Conservation (phyloP, 2,797 vertebrate genomes). For the Notamacropus eugenii region DNA sequence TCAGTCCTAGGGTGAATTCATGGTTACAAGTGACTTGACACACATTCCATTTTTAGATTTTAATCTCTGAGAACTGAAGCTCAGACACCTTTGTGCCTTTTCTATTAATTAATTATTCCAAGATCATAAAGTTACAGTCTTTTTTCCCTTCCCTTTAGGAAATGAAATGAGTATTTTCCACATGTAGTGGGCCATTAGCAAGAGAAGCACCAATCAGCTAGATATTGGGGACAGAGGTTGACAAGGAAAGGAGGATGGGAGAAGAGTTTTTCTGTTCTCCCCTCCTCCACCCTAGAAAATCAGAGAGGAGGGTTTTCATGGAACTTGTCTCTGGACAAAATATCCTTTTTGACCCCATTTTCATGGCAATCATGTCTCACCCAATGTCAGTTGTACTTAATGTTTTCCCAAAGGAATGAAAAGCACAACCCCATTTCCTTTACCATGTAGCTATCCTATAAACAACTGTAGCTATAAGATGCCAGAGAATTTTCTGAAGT, state of each 20-base stretch:
- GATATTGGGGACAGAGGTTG: neutral
- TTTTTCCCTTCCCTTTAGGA: slow-evolving; percentile 15
- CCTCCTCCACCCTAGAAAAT: neutral
- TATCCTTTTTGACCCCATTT: neutral
- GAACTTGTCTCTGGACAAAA: slow-evolving; percentile 46
- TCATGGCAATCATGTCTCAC: slow-evolving; percentile 51
- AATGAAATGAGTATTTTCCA: slow-evolving; percentile 58
- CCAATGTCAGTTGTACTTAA: slow-evolving; percentile 44
- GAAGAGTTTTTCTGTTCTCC: neutral
- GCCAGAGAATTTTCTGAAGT: slow-evolving; percentile 25
- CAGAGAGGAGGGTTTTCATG: neutral
- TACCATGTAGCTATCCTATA: neutral
- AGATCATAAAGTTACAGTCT: slow-evolving; percentile 48
- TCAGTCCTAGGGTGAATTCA: neutral
- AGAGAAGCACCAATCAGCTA: neutral
- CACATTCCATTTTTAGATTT: slow-evolving; percentile 26
- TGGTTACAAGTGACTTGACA: slow-evolving; percentile 8
- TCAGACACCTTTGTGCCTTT: slow-evolving; percentile 46
- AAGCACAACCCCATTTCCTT: neutral
- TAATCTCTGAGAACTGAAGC: slow-evolving; percentile 27
- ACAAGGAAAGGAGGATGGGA: neutral
- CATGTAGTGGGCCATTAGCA: neutral
- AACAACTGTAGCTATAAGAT: neutral
- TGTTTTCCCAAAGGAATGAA: slow-evolving; percentile 25
- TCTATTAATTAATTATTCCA: slow-evolving; percentile 64